These are phyloP conservation scores for Harpalus rufipes DNA, from an alignment of 2,888 invertebrate species.

Conservation along the genomic window DNA sequence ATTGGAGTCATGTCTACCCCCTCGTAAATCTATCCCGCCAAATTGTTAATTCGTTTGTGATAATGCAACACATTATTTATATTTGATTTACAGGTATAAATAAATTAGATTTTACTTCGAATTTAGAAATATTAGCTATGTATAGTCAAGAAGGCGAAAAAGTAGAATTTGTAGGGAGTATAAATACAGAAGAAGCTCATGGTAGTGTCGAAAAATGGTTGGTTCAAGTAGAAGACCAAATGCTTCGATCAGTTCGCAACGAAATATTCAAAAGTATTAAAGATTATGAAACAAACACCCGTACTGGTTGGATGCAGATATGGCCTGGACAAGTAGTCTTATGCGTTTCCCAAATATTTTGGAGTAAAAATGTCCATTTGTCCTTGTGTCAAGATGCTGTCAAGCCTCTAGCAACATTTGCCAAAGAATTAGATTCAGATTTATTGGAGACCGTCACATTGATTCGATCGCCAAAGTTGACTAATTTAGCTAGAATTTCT, in stretches of 20 bases:
- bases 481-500: slow-evolving; percentile 86
- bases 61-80: no score
- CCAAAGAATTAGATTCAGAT: slow-evolving; percentile 80
- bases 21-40: no score
- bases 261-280: slow-evolving; percentile 84
- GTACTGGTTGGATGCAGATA: slow-evolving; percentile 85
- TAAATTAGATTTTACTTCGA: slow-evolving; percentile 84
- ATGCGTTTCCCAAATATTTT: slow-evolving; percentile 89
- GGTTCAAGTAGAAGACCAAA: slow-evolving; percentile 89
- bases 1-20: no score
- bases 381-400: slow-evolving; percentile 81
- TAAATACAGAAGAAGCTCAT: slow-evolving; percentile 85
- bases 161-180: slow-evolving; percentile 81
- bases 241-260: slow-evolving; percentile 85
- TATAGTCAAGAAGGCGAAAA: slow-evolving; percentile 88
- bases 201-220: slow-evolving; percentile 94
- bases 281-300: slow-evolving; percentile 79
- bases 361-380: slow-evolving; percentile 89
- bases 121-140: slow-evolving; percentile 87
- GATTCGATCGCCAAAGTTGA: slow-evolving; percentile 84
- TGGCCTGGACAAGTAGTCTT: slow-evolving; percentile 93
- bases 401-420: slow-evolving; percentile 80
- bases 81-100: slow-evolving; percentile 79
- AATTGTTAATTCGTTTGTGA: no score
- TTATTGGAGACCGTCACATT: slow-evolving; percentile 87